phyloP scores from a whole-genome alignment of 2,888 invertebrate species.

The Meandrusa payeni region DNA sequence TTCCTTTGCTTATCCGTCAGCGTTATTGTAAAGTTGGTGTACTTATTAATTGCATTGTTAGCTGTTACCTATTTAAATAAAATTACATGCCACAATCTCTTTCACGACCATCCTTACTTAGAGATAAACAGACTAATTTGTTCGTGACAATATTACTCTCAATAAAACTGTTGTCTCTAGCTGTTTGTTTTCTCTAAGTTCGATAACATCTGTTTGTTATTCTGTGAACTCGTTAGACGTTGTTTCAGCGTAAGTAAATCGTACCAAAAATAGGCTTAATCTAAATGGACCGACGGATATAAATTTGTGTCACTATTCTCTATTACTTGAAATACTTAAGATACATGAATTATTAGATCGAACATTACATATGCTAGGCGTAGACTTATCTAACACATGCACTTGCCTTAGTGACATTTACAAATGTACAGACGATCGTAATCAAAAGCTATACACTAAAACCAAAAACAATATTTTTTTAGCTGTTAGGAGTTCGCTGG shows the following conservation, averaged over 20 bases:
- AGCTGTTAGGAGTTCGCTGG: no score
- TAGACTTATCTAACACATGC: conserved; percentile 14
- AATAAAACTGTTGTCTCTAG: conserved; percentile 18
- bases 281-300: conserved; percentile 14
- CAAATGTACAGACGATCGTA: conserved; percentile 1
- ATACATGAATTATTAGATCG: neutral
- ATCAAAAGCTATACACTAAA: neutral
- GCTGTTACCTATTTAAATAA: no score
- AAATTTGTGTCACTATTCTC: conserved; percentile 8
- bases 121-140: conserved; percentile 18
- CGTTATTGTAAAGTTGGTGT: no score
- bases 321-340: neutral
- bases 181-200: conserved; percentile 12
- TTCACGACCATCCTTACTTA: no score
- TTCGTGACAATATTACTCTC: conserved; percentile 13
- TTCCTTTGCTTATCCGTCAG: no score
- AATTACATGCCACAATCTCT: no score
- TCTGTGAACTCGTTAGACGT: conserved; percentile 14
- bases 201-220: conserved; percentile 23
- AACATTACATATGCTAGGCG: neutral
- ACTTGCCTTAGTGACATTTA: conserved; percentile 8
- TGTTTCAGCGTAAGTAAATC: conserved; percentile 18
- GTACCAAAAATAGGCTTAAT: conserved; percentile 16
- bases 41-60: no score
- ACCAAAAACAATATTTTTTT: no score